Percentiles rank a stretch among this genome's conserved stretches.
phyloP scores from a whole-genome alignment of 1,140 invertebrate species.

The Cydia pomonella region DNA sequence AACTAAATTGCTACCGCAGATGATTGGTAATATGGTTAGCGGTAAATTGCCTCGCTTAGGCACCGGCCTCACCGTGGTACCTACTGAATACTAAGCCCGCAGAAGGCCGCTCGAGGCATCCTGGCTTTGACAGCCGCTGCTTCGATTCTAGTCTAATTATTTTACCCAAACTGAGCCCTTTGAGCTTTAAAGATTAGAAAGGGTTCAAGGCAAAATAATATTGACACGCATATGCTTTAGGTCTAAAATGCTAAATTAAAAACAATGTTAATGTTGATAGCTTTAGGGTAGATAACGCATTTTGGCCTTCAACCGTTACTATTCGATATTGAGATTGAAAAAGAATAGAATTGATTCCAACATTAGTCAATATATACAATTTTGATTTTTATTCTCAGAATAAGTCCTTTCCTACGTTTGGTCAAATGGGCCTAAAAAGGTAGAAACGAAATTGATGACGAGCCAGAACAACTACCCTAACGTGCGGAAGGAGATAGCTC shows the following conservation, averaged over 20 bases:
- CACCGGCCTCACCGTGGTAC: background rate
- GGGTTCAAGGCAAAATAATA: background rate
- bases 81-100: conserved; percentile 29
- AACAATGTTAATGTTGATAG: background rate
- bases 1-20: conserved; percentile 4
- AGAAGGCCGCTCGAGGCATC: background rate
- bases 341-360: too few relatives aligned
- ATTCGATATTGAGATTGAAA: too few relatives aligned
- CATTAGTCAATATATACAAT: too few relatives aligned
- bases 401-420: too few relatives aligned
- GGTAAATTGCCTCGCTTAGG: conserved; percentile 21
- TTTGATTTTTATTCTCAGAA: too few relatives aligned
- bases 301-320: background rate
- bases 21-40: conserved; percentile 18
- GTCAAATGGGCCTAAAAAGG: too few relatives aligned
- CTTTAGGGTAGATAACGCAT: background rate
- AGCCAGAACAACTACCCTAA: conserved; percentile 5
- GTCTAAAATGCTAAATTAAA: background rate
- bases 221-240: conserved; percentile 4
- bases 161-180: conserved; percentile 27
- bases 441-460: too few relatives aligned
- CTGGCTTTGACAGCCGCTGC: conserved; percentile 26
- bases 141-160: conserved; percentile 22
- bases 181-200: conserved; percentile 20
- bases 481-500: background rate